Evolutionary conservation across 2,113 vertebrate species (phyloP).

Genomic region (Odontophorus gujanensis): DNA sequence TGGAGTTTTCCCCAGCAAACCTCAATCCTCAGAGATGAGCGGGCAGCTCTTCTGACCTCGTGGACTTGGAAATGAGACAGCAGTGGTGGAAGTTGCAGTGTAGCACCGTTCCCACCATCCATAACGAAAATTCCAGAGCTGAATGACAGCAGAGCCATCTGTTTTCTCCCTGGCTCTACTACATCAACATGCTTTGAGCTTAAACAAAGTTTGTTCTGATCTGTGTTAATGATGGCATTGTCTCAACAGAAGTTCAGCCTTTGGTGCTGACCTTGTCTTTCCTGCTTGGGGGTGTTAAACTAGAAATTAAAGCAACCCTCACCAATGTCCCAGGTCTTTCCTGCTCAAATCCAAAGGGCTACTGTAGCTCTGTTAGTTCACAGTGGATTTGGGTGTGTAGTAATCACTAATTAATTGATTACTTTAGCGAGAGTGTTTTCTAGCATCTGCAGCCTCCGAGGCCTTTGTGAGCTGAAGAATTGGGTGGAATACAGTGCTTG

Average conservation of each 20-base stretch:
- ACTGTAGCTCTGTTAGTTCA: background rate
- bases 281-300: background rate
- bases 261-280: conserved; percentile 34
- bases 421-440: background rate
- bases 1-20: too few species aligned
- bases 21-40: too few species aligned
- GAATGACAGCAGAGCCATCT: background rate
- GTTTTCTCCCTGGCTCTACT: background rate
- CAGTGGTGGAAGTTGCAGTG: background rate
- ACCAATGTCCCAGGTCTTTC: background rate
- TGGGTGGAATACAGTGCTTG: background rate
- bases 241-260: background rate
- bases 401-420: conserved; percentile 15
- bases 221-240: background rate
- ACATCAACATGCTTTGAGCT: background rate
- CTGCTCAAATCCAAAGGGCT: accelerated
- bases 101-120: background rate
- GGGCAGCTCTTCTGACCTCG: background rate
- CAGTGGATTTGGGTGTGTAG: background rate
- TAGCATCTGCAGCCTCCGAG: background rate
- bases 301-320: background rate
- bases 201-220: background rate
- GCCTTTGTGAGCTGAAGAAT: background rate
- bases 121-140: accelerated
- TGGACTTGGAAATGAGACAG: background rate